phyloP scores from a whole-genome alignment of 1,140 invertebrate species.

The Wiebesia pumilae region DNA sequence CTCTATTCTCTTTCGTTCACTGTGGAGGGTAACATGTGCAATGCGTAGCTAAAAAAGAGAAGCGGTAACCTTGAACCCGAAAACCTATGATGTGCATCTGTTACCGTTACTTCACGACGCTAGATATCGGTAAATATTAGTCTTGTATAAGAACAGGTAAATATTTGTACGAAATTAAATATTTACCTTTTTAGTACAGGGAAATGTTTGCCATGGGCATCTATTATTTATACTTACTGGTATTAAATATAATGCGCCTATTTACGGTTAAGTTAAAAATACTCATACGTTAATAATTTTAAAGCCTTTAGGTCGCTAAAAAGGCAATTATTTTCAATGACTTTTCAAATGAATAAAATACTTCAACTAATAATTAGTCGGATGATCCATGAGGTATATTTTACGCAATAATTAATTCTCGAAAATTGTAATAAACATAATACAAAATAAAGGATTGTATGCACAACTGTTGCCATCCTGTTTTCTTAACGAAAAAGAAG shows the following conservation, averaged over 20 bases:
- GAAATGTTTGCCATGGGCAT: background rate
- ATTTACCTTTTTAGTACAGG: background rate
- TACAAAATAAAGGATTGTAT: background rate
- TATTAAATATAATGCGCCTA: no score
- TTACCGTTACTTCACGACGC: background rate
- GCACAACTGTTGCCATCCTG: background rate
- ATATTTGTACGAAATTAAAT: background rate
- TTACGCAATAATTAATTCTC: background rate
- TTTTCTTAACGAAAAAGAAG: conserved; percentile 6
- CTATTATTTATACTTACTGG: background rate
- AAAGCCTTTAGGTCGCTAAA: no score
- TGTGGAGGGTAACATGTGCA: conserved; percentile 23
- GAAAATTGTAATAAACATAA: background rate
- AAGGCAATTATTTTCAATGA: background rate
- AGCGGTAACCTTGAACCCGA: background rate
- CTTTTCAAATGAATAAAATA: background rate
- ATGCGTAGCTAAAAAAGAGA: background rate
- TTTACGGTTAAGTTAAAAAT: no score
- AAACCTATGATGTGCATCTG: conserved; percentile 14
- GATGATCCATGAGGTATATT: background rate
- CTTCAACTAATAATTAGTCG: conserved; percentile 5
- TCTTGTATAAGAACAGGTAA: background rate
- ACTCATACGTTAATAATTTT: no score
- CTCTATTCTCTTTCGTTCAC: background rate
- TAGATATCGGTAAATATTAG: background rate